Conservation (phyloP, 1,140 invertebrate genomes). For the Bombus cullumanus region DNA sequence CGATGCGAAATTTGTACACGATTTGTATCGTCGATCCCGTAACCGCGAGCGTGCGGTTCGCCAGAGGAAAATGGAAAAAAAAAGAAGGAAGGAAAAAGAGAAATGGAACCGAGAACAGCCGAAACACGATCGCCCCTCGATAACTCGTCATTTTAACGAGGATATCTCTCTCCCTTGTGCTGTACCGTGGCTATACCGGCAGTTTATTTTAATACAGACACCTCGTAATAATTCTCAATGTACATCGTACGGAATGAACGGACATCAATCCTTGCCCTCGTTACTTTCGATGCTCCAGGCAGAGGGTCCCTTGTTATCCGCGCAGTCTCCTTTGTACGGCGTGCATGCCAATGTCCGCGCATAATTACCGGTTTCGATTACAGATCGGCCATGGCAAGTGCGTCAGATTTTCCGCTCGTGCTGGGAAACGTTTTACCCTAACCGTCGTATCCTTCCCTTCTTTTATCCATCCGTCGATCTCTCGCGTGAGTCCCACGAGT, state of each 20-base stretch:
- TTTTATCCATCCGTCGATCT: not conserved
- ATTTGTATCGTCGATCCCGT: conserved; percentile 28
- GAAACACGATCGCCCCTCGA: conserved; percentile 54
- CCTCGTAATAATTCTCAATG: conserved; percentile 61
- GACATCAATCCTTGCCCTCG: conserved; percentile 63
- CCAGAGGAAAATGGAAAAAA: not conserved
- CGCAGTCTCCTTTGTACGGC: conserved; percentile 25
- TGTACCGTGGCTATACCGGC: conserved; percentile 2
- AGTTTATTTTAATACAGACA: conserved; percentile 62
- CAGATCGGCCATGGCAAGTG: conserved; percentile 36
- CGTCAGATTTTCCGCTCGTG: conserved; percentile 41
- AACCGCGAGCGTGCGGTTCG: conserved; percentile 22
- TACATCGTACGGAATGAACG: conserved; percentile 42
- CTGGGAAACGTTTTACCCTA: conserved; percentile 24
- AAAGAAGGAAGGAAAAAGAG: not conserved
- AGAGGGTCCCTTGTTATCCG: conserved; percentile 57
- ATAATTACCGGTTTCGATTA: conserved; percentile 65
- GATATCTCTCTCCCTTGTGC: conserved; percentile 26
- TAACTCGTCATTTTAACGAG: conserved; percentile 61
- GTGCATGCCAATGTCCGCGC: conserved; percentile 56
- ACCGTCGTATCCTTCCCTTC: not conserved
- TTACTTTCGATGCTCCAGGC: conserved; percentile 64
- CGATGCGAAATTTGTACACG: conserved; percentile 38
- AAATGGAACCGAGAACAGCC: conserved; percentile 9
- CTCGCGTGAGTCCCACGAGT: not conserved